Evolutionary conservation across 2,113 vertebrate species (phyloP).

Genomic region (Stegastes partitus): DNA sequence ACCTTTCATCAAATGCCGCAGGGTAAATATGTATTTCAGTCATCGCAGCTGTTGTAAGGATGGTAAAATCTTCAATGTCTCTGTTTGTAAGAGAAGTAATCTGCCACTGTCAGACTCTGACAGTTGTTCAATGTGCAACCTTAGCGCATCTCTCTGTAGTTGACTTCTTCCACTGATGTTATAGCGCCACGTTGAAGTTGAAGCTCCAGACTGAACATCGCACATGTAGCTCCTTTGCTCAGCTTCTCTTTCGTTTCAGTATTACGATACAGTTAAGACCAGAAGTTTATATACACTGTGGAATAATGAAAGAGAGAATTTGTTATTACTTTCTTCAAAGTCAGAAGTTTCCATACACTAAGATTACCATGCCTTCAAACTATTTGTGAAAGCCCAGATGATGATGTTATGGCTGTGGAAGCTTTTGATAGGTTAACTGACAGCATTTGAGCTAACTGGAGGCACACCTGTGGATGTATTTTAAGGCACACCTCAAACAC

Average conservation of each 20-base stretch:
- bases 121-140: background rate
- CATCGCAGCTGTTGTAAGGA: background rate
- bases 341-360: no score
- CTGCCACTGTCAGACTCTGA: background rate
- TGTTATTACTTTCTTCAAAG: no score
- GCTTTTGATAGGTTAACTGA: no score
- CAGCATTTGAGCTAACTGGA: no score
- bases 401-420: no score
- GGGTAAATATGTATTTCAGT: background rate
- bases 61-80: background rate
- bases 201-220: background rate
- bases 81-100: background rate
- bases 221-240: background rate
- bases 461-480: no score
- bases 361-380: no score
- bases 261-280: no score
- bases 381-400: no score
- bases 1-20: background rate
- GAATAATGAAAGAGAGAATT: no score
- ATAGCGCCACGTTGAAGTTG: background rate
- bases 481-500: no score
- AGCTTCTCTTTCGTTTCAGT: background rate
- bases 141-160: background rate
- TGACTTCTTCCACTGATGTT: background rate
- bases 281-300: no score